These are phyloP conservation scores for Crax fasciolata DNA, from an alignment of 2,797 vertebrate genomes.

Conservation along the genomic window DNA sequence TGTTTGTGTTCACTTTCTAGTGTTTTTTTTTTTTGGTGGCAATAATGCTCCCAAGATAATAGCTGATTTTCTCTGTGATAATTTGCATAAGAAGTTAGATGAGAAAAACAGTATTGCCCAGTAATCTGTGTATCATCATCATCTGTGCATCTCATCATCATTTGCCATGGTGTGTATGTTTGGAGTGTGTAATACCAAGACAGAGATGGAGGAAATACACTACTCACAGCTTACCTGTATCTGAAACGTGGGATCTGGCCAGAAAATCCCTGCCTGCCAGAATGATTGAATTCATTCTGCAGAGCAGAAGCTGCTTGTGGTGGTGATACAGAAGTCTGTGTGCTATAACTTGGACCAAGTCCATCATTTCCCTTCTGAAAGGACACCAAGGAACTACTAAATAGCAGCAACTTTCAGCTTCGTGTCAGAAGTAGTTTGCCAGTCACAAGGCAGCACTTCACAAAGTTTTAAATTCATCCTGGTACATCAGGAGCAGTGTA, in stretches of 20 bases:
- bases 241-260: background rate
- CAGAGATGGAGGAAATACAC: background rate
- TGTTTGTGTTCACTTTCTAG: slow-evolving; percentile 20
- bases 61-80: slow-evolving; percentile 31
- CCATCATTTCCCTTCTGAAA: slow-evolving; percentile 47
- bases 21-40: background rate
- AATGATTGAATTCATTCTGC: background rate
- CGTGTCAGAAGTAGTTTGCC: slow-evolving; percentile 34
- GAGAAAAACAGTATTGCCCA: slow-evolving; percentile 43
- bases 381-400: slow-evolving; percentile 47
- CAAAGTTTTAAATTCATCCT: slow-evolving; percentile 60
- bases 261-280: slow-evolving; percentile 1
- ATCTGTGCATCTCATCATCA: slow-evolving; percentile 9
- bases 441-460: slow-evolving; percentile 48
- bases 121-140: slow-evolving; percentile 42
- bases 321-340: background rate
- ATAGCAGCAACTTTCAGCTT: slow-evolving; percentile 35
- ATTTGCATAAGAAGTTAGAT: slow-evolving; percentile 50
- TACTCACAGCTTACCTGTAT: no score
- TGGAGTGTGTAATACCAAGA: background rate
- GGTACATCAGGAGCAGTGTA: slow-evolving; percentile 41
- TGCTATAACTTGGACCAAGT: background rate
- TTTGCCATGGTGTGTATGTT: background rate
- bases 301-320: background rate
- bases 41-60: slow-evolving; percentile 26